phyloP scores from a whole-genome alignment of 2,797 vertebrate genomes.

The Tapirus indicus region DNA sequence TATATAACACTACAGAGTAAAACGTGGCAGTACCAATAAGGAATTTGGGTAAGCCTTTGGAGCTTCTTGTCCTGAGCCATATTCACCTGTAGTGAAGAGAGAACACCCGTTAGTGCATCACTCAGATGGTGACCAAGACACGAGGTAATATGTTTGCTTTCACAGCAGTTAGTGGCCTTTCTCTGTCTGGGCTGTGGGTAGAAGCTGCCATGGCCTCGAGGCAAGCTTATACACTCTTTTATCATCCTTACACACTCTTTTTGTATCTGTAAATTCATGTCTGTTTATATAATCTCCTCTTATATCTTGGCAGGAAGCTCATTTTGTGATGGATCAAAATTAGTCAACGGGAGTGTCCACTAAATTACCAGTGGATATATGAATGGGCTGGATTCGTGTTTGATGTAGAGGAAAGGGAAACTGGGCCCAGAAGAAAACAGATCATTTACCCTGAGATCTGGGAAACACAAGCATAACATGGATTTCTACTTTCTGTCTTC shows the following conservation, averaged over 20 bases:
- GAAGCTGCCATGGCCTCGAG: background rate
- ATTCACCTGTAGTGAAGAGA: background rate
- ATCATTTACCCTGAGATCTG: background rate
- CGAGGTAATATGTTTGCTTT: background rate
- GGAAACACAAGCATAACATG: background rate
- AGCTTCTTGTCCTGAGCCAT: background rate
- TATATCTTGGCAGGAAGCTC: background rate
- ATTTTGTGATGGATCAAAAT: slow-evolving; percentile 21
- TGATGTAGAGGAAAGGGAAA: background rate
- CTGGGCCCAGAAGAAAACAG: background rate
- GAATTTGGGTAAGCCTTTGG: background rate
- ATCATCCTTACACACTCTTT: background rate
- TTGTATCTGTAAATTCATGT: background rate
- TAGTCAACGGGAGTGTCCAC: background rate
- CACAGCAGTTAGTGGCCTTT: background rate
- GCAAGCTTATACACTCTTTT: background rate
- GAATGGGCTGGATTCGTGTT: background rate
- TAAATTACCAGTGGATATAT: background rate
- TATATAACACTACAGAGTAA: background rate
- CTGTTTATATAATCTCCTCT: background rate
- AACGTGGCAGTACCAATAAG: background rate
- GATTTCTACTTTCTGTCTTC: background rate
- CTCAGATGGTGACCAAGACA: background rate
- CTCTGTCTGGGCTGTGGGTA: background rate
- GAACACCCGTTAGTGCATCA: background rate